A percentile compares a stretch with the other conserved stretches of the same genome.
phyloP scores from a whole-genome alignment of 2,797 vertebrate genomes.

The Sebastes elongatus region DNA sequence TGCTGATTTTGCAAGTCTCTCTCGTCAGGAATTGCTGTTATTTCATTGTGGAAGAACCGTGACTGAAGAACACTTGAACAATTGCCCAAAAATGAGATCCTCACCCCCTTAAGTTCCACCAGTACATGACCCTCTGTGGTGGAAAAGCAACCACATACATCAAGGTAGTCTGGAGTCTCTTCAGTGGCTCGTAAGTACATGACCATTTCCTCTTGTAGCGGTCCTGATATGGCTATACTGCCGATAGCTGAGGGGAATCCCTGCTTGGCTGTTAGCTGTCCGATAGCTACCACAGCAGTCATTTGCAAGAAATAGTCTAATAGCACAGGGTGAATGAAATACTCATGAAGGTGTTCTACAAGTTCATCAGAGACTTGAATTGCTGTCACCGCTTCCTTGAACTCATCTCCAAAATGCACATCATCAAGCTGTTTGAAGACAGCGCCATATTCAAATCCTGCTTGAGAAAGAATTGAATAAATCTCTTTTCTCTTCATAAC shows the following conservation, averaged over 20 bases:
- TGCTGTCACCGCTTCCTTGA: conserved; percentile 85
- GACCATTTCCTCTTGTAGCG: conserved; percentile 85
- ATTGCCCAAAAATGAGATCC: conserved; percentile 80
- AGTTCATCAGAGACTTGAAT: conserved; percentile 80
- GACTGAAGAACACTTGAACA: conserved; percentile 63
- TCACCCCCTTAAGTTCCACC: conserved; percentile 83
- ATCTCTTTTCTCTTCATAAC: conserved; percentile 75
- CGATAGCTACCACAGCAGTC: conserved; percentile 75
- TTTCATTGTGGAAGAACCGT: conserved; percentile 85
- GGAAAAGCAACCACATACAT: conserved; percentile 89
- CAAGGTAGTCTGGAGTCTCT: conserved; percentile 77
- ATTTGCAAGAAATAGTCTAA: conserved; percentile 91
- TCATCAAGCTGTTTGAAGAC: conserved; percentile 83
- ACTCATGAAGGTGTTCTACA: conserved; percentile 77
- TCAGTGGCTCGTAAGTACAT: conserved; percentile 84
- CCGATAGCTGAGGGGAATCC: conserved; percentile 86
- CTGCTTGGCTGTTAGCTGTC: conserved; percentile 49
- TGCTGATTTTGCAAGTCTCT: conserved; percentile 14
- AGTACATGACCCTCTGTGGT: conserved; percentile 81
- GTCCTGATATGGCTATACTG: conserved; percentile 80
- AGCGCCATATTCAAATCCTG: conserved; percentile 88
- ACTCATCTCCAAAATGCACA: conserved; percentile 81
- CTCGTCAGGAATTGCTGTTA: conserved; percentile 43
- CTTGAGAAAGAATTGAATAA: conserved; percentile 80
- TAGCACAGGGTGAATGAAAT: conserved; percentile 87